These are phyloP conservation scores for Odontomyia ornata DNA, from an alignment of 2,888 invertebrate species.

Conservation along the genomic window DNA sequence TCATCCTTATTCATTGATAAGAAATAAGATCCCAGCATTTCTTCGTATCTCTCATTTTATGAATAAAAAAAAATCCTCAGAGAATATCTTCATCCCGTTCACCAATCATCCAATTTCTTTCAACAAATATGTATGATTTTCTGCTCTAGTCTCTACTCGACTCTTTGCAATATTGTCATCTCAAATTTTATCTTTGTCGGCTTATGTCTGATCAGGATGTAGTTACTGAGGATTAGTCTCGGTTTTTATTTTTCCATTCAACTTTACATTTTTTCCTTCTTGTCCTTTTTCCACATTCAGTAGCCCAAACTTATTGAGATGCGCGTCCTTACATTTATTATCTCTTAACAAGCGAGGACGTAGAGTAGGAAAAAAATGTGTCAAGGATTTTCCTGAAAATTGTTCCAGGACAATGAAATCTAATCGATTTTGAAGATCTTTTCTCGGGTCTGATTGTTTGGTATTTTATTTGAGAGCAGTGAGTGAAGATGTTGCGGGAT, in stretches of 20 bases:
- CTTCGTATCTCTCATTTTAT: neutral
- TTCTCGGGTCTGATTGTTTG: constrained; percentile 23
- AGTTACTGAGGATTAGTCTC: constrained; percentile 39
- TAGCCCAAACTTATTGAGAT: neutral
- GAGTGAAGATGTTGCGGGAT: constrained; percentile 14
- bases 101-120: neutral
- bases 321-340: constrained; percentile 12
- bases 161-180: constrained; percentile 28
- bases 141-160: neutral
- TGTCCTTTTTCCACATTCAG: neutral
- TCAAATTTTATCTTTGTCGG: constrained; percentile 17
- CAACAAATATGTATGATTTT: neutral
- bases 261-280: no score
- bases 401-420: constrained; percentile 31
- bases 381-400: constrained; percentile 37
- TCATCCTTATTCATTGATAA: constrained; percentile 16
- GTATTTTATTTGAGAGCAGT: constrained; percentile 4
- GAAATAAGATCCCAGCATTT: constrained; percentile 1
- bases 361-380: constrained; percentile 6
- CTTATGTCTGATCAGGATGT: constrained; percentile 38
- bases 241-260: neutral
- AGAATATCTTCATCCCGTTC: neutral
- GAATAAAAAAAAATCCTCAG: neutral
- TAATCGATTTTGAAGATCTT: constrained; percentile 41
- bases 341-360: constrained; percentile 31